Percentiles rank a stretch among this genome's conserved stretches.
Conservation (phyloP, 2,113 vertebrate genomes). For the Saccopteryx leptura region DNA sequence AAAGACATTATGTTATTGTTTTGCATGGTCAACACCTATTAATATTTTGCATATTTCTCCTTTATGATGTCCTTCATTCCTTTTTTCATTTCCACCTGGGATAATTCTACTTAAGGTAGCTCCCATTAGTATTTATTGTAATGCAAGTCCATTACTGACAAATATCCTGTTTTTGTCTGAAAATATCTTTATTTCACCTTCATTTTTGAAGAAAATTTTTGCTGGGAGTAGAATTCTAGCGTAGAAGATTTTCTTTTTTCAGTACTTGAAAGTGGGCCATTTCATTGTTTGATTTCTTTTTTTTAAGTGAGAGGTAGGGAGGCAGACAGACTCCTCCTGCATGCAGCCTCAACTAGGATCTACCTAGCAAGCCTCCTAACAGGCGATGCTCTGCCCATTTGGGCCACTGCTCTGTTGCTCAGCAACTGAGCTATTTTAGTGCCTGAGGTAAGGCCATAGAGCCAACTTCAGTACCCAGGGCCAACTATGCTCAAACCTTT, state of each 20-base stretch:
- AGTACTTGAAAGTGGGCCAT: not conserved
- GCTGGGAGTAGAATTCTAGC: not conserved
- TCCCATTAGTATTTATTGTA: not conserved
- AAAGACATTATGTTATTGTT: not conserved
- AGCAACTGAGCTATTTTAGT: no score
- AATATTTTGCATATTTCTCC: not conserved
- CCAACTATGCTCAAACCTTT: no score
- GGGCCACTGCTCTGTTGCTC: no score
- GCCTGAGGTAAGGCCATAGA: no score
- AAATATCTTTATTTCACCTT: not conserved
- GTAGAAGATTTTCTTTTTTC: not conserved
- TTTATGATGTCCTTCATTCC: not conserved
- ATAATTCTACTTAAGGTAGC: not conserved
- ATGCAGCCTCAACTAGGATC: no score
- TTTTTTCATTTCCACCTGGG: not conserved
- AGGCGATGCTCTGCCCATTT: no score
- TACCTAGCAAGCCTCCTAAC: no score
- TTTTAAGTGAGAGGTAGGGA: not conserved
- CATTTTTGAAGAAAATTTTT: slow-evolving; percentile 6
- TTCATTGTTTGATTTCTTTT: not conserved
- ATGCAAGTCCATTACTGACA: not conserved
- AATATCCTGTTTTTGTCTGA: not conserved
- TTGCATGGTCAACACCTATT: not conserved
- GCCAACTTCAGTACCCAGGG: no score
- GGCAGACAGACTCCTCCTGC: no score